A percentile compares a stretch with the other conserved stretches of the same genome.
Evolutionary conservation across 2,888 invertebrate species (phyloP).

Genomic region (Crocallis elinguaria): DNA sequence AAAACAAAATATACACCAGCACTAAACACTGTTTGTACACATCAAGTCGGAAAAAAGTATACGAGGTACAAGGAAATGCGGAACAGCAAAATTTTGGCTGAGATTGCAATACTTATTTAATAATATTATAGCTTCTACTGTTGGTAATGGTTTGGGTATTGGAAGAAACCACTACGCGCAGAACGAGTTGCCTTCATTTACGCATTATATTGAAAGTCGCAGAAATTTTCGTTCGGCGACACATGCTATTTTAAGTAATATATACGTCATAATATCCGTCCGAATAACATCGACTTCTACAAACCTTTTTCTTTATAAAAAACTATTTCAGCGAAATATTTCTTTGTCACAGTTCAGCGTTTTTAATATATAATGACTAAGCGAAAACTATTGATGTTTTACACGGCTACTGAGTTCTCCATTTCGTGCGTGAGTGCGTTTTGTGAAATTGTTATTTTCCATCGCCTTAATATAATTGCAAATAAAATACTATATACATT

Average conservation of each 20-base stretch:
- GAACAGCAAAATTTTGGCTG: background rate
- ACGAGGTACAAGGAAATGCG: conserved; percentile 34
- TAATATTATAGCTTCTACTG: background rate
- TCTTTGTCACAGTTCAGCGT: background rate
- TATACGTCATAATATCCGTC: no score
- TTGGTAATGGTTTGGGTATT: background rate
- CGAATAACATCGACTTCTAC: no score
- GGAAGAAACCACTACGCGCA: background rate
- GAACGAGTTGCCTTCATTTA: background rate
- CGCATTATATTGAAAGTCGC: no score
- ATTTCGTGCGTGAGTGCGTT: conserved; percentile 15
- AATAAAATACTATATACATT: no score
- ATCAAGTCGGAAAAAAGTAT: conserved; percentile 60
- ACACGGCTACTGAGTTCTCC: conserved; percentile 19
- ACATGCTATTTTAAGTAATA: no score
- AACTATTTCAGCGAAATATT: no score
- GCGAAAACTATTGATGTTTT: conserved; percentile 15
- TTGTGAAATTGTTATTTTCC: conserved; percentile 19
- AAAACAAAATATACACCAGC: conserved; percentile 64
- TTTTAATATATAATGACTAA: conserved; percentile 19
- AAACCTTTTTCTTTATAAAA: no score
- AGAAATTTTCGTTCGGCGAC: no score
- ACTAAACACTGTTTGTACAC: conserved; percentile 67
- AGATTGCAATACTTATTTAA: background rate
- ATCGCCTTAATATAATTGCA: background rate